Evolutionary conservation across 1,140 invertebrate genomes (phyloP).

Genomic region (Colletes latitarsis): DNA sequence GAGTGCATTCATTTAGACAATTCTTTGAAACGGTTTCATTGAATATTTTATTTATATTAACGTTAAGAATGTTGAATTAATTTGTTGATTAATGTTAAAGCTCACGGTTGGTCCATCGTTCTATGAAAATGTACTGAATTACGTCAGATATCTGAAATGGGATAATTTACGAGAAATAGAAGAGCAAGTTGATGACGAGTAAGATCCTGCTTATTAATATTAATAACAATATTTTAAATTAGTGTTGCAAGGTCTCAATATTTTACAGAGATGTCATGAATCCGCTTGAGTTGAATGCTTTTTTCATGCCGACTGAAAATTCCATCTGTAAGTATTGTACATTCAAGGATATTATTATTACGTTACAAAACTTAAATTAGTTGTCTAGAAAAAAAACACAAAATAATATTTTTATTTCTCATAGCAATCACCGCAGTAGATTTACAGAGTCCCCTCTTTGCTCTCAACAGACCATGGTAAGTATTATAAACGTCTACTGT

Average conservation of each 20-base stretch:
- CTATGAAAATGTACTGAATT: constrained; percentile 27
- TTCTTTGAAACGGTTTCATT: not conserved
- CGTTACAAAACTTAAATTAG: not conserved
- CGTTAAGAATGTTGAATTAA: not conserved
- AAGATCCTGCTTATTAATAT: constrained; percentile 9
- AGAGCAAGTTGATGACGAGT: not conserved
- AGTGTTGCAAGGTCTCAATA: not conserved
- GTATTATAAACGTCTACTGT: not conserved
- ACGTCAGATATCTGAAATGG: not conserved
- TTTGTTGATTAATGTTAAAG: not conserved
- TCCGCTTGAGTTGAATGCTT: constrained; percentile 48
- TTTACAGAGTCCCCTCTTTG: constrained; percentile 57
- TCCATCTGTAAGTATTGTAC: constrained; percentile 43
- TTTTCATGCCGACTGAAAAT: constrained; percentile 33
- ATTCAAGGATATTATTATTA: not conserved
- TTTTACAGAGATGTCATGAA: constrained; percentile 29
- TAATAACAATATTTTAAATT: not conserved
- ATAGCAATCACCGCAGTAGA: constrained; percentile 50
- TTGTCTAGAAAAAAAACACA: not conserved
- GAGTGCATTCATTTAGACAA: not conserved
- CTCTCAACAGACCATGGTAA: constrained; percentile 49
- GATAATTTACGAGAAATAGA: not conserved
- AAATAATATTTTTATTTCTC: not conserved
- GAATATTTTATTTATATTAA: not conserved
- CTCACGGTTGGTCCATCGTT: constrained; percentile 32